Conservation (phyloP, 2,888 invertebrate genomes). For the Latrodectus elegans region DNA sequence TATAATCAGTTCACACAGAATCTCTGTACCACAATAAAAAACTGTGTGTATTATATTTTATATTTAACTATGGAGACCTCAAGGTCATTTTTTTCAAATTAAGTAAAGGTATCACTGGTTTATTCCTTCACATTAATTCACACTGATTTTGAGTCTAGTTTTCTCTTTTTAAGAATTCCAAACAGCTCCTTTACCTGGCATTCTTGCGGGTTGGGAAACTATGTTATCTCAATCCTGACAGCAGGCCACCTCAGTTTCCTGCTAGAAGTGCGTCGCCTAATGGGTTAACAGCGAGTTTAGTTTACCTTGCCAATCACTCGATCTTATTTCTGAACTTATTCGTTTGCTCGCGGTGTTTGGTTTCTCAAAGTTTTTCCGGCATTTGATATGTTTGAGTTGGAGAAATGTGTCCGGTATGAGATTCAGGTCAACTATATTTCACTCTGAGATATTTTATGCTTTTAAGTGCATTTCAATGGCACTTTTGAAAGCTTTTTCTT, state of each 20-base stretch:
- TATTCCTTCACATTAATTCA: too few species aligned
- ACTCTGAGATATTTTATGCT: neutral
- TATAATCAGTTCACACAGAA: too few species aligned
- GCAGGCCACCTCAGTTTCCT: neutral
- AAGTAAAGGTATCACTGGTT: too few species aligned
- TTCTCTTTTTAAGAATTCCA: too few species aligned
- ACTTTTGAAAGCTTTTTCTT: too few species aligned
- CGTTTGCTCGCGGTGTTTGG: neutral
- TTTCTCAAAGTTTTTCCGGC: slow-evolving; percentile 1
- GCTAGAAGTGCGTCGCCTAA: neutral
- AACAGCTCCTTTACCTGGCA: too few species aligned
- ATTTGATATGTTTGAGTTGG: neutral
- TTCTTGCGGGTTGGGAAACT: neutral
- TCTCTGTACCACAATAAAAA: too few species aligned
- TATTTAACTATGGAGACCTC: too few species aligned
- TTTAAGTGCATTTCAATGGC: too few species aligned
- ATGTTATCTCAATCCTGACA: neutral
- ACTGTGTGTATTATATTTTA: too few species aligned
- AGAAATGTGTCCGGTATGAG: slow-evolving; percentile 1
- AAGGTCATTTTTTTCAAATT: too few species aligned
- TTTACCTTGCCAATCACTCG: slow-evolving; percentile 13
- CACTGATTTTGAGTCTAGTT: too few species aligned
- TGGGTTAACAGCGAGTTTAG: neutral
- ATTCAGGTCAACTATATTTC: slow-evolving; percentile 12
- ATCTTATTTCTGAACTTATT: slow-evolving; percentile 3